Base-by-base conservation (phyloP, 1,140 invertebrate species). In the Diuraphis noxia region DNA sequence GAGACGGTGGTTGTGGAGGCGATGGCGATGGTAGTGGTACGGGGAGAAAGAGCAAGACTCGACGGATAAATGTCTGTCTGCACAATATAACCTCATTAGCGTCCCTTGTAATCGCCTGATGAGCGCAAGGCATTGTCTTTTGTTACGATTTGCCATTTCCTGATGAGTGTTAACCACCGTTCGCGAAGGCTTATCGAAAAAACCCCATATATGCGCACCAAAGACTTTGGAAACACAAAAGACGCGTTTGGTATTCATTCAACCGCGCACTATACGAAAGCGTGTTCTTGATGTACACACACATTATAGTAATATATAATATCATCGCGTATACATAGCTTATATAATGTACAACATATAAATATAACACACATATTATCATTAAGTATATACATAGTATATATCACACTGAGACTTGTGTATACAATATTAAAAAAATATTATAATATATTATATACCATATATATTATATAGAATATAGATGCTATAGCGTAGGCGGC, bases 31-130 rank as follows among this genome's bases (percentile, higher is more conserved):
- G 19, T 23, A 25, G 36, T 38, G 10, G 30, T 23, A 7, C 77
- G 77, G 34, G 34, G 19, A 79, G 77, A 79, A 38, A 84, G 40
- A 82, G 19, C 19, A 21, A 49, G 38, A 79, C 79, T 38, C 36
- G 34, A 9, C 81, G 40, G 40, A 84, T 84, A 41, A 84, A 84
- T 84, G 30, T 84, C 40, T 82, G 25, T 82, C 79, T 41, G 81
- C 38, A 84, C 81, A 84, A 84, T 84, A 84, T 84, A 84, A 84
- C 81, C 23, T 84, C 81, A 84, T 84, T 84, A 84, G 81, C 81
- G 81, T 84, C 38, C 38, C 81, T 84, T 30, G 81, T 84, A 84
- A 84, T 84, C 81, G 81, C 10, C 81, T 84, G 81, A 84, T n/a
- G 81, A 84, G 38, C 81, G 40, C 25, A 30, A 9, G 25, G 81